These are phyloP conservation scores for Dasyprocta punctata DNA, from an alignment of 2,113 vertebrate species.

Conservation along the genomic window DNA sequence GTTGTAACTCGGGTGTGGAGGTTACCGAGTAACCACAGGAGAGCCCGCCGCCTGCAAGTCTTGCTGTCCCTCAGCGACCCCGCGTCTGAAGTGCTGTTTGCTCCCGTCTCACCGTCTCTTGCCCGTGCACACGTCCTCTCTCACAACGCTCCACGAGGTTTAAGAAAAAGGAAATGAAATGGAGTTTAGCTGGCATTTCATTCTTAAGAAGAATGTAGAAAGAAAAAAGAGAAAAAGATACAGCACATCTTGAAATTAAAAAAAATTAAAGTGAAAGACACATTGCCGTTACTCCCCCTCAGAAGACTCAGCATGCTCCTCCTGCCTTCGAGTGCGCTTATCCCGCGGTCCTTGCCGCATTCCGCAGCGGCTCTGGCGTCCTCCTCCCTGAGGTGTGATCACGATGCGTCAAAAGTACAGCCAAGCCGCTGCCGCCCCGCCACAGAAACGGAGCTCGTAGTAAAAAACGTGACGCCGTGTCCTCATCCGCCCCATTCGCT, in stretches of 20 bases:
- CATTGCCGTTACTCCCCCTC: too few relatives aligned
- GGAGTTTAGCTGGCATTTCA: neutral
- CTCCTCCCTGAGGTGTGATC: neutral
- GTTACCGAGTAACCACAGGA: neutral
- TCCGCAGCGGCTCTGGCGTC: neutral
- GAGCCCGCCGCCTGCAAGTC: neutral
- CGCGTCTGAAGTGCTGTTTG: neutral
- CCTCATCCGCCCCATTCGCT: neutral
- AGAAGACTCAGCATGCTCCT: neutral
- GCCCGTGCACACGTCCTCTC: fast-evolving
- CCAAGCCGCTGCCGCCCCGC: neutral
- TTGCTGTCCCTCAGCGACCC: neutral
- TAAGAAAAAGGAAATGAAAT: neutral
- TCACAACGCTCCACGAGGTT: neutral
- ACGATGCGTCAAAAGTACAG: neutral
- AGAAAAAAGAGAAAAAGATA: neutral
- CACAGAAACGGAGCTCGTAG: neutral
- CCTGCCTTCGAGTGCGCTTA: neutral
- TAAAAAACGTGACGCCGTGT: neutral
- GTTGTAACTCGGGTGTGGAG: too few relatives aligned
- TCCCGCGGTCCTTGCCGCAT: neutral
- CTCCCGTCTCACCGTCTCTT: fast-evolving
- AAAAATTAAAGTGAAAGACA: neutral
- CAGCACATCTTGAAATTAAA: neutral
- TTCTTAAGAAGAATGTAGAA: neutral